Percentiles rank a stretch among this genome's conserved stretches.
Conservation (phyloP, 2,888 invertebrate species). For the Pachycephus smyrnensis region DNA sequence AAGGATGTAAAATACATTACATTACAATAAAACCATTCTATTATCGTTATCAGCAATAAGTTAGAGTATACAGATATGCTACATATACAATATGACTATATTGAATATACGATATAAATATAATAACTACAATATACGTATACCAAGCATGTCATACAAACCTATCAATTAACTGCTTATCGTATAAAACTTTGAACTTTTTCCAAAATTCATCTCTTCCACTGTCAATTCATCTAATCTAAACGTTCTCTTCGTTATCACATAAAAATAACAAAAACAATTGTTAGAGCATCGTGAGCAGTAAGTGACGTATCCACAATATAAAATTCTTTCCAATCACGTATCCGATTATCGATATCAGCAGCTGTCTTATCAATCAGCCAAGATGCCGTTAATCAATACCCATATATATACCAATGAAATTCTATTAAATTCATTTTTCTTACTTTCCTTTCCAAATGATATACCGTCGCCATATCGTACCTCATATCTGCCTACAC, state of each 20-base stretch:
- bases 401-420: not conserved
- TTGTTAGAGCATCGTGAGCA: not conserved
- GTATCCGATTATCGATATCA: not conserved
- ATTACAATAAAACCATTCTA: not conserved
- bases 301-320: not conserved
- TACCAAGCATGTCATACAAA: too few relatives aligned
- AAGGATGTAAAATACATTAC: too few relatives aligned
- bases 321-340: not conserved
- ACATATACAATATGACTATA: too few relatives aligned
- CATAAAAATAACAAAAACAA: not conserved
- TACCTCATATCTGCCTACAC: not conserved
- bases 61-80: not conserved
- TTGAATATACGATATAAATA: too few relatives aligned
- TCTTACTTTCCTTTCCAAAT: not conserved
- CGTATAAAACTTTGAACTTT: too few relatives aligned
- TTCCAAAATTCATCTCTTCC: not conserved
- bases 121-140: too few relatives aligned
- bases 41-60: not conserved
- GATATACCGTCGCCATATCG: not conserved
- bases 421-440: not conserved
- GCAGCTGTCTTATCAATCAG: not conserved
- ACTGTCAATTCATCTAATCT: too few relatives aligned
- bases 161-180: too few relatives aligned
- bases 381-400: not conserved
- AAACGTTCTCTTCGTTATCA: too few relatives aligned